Evolutionary conservation across 2,888 invertebrate species (phyloP), one percentile per base, ranked within the genome.

Genomic region (Seira ritae): DNA sequence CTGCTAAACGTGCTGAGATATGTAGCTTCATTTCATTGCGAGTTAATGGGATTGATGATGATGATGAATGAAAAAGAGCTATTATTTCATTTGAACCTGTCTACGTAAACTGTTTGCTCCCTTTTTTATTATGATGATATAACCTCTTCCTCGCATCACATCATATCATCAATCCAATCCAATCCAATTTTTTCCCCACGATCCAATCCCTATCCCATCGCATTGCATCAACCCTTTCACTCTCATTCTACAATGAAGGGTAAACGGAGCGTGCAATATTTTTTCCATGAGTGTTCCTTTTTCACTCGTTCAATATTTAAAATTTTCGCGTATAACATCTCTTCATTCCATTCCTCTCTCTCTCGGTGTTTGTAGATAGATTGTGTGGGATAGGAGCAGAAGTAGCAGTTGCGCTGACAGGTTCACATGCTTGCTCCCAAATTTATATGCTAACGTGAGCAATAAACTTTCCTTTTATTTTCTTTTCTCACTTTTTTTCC

Each of bases 401-500:
- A 19, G 22, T 65, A 62, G 73, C 62, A 73, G 55, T 67, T 75
- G 19, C 67, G 79, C 79, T 79, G 79, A 71, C 71, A 79, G 78
- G 10, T 71, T 79, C 79, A 72, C 79, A 79, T 71, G 46, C 72
- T 79, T 55, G 8, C 66, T 46, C 65, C 65, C 23, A 65, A 79
- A 79, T 79, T 79, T 79, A 79, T 79, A 72, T 79, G 79, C 66
- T 69, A 79, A 79, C 79, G 72, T 66, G 79, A 72, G 72, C 79
- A 71, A 72, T 79, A 79, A 79, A 79, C 20, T 79, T 79, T 46
- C 22, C 69, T 68, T 71, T 70, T 55, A 68, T 60, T 77, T 77
- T 70, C 70, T 23, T 50, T 78, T 17, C 72, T 65, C 50, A 23
- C 42, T 78, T 22, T 31, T 31, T 8, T 23, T 22, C 22, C 6